These are phyloP conservation scores for Mohoua ochrocephala DNA, from an alignment of 2,113 vertebrate species.

Conservation along the genomic window DNA sequence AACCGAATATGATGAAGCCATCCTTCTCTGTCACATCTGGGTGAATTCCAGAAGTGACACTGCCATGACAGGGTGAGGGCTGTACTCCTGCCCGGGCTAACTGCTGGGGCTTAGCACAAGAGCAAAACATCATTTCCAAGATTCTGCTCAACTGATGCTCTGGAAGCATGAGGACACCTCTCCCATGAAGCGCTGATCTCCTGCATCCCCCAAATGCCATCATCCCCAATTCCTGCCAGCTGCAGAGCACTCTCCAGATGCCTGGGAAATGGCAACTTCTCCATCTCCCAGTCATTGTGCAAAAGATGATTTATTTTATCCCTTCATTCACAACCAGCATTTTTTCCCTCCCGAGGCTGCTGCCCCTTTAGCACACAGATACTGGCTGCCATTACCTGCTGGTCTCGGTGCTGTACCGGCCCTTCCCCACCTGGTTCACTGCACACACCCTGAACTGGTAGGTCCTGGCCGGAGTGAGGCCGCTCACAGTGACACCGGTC, in stretches of 20 bases:
- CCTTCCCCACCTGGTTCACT: constrained; percentile 92
- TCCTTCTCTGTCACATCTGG: not conserved
- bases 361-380: not conserved
- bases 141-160: not conserved
- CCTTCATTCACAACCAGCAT: not conserved
- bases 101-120: not conserved
- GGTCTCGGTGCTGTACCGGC: constrained; percentile 90
- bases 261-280: not conserved
- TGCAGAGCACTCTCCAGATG: not conserved
- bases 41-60: not conserved
- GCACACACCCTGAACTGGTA: constrained; percentile 94
- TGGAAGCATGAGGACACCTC: not conserved
- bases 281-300: fast-evolving
- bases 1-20: not conserved
- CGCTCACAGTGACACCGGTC: constrained; percentile 79
- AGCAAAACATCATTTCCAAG: not conserved
- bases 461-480: constrained; percentile 89
- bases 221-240: not conserved
- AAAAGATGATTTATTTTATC: not conserved
- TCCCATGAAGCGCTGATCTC: not conserved
- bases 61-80: not conserved
- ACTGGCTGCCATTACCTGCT: constrained; percentile 74
- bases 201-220: not conserved
- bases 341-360: not conserved
- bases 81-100: not conserved